These are phyloP conservation scores for Anastrepha ludens DNA, from an alignment of 1,140 invertebrate species.

Conservation along the genomic window DNA sequence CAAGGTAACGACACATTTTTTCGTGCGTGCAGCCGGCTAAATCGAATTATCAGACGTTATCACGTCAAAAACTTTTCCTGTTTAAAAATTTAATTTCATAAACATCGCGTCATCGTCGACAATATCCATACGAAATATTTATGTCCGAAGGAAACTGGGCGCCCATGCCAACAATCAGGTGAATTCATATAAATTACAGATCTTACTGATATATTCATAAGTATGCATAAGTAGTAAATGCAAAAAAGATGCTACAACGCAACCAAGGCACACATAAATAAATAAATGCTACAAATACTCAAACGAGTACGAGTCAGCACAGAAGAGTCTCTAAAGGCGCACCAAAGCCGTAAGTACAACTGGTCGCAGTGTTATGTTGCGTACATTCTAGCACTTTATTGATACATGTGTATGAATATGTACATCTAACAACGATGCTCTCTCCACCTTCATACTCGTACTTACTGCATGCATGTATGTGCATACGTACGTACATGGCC, in stretches of 20 bases:
- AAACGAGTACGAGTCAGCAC: neutral
- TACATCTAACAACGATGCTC: neutral
- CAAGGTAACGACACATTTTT: too few relatives aligned
- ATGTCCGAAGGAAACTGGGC: neutral
- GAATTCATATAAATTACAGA: neutral
- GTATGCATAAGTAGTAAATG: neutral
- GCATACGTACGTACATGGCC: neutral
- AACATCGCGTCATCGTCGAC: neutral
- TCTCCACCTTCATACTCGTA: neutral
- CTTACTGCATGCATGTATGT: neutral
- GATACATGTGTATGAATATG: neutral
- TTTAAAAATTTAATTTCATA: too few relatives aligned
- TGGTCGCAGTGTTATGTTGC: neutral
- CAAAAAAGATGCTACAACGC: conserved; percentile 1
- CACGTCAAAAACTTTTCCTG: too few relatives aligned
- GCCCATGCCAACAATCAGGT: neutral
- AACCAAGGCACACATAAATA: conserved; percentile 18
- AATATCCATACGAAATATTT: neutral
- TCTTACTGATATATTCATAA: neutral
- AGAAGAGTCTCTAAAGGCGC: neutral
- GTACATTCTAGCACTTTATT: neutral
- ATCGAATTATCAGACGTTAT: too few relatives aligned
- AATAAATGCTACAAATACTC: neutral
- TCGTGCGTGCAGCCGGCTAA: too few relatives aligned
- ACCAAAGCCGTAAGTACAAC: neutral